Percentiles rank a stretch among this genome's conserved stretches.
These are phyloP conservation scores for Isurus oxyrinchus DNA, from an alignment of 2,113 vertebrate genomes.

Conservation along the genomic window DNA sequence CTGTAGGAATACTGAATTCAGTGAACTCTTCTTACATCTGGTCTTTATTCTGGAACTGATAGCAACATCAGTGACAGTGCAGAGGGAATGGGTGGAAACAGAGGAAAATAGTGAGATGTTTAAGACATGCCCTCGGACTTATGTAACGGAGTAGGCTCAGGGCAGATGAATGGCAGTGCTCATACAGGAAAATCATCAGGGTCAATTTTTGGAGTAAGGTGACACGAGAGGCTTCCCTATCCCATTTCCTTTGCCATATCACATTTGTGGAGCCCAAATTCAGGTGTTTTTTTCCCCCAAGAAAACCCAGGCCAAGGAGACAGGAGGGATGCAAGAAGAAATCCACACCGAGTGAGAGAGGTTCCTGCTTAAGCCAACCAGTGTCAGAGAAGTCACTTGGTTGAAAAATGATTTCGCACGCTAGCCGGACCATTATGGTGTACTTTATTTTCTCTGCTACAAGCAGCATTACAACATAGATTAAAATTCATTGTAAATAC, in stretches of 20 bases:
- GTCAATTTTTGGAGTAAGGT: background rate
- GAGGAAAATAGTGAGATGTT: background rate
- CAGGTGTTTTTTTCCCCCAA: background rate
- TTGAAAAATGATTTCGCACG: background rate
- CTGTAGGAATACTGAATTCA: background rate
- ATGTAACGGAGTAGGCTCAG: background rate
- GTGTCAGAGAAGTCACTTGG: background rate
- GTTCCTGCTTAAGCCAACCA: background rate
- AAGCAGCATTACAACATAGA: background rate
- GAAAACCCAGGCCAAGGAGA: background rate
- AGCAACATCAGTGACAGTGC: background rate
- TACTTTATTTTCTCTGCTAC: background rate
- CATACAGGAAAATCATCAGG: background rate
- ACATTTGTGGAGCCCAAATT: background rate
- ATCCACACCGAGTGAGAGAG: background rate
- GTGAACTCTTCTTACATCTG: background rate
- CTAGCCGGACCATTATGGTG: background rate
- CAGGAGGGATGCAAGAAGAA: background rate
- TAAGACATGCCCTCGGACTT: background rate
- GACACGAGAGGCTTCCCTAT: background rate
- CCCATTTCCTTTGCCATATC: background rate
- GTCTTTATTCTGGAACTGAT: background rate
- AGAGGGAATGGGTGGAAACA: background rate
- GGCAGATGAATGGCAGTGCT: background rate
- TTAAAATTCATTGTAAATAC: background rate